Evolutionary conservation across 2,797 vertebrate species (phyloP), one percentile per base, ranked within the genome.

Genomic region (Sorex maritimensis): DNA sequence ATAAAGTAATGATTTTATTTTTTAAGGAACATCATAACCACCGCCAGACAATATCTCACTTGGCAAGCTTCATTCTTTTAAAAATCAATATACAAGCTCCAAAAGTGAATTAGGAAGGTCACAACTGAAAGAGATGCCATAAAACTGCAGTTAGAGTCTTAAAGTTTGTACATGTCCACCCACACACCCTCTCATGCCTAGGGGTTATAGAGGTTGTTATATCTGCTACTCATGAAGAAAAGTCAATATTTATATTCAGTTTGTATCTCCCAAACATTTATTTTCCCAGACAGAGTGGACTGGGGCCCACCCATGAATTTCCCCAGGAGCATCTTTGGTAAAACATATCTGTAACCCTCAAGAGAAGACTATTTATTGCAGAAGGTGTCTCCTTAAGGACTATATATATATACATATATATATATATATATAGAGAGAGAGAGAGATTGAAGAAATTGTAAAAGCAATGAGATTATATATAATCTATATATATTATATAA

Each of bases 241-340:
- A 44, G 83, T 5, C 28, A 97, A 82, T 96, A 92, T 96, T 97
- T 97, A 91, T 86, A 63, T 95, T 97, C 92, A 96, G 69, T n/a
- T 38, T 79, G 9, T 28, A 24, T 95, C 30, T 46, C 93, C 90
- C 84, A 41, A 77, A 92, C 15, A 67, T 84, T 78, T 95, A 89
- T 67, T 78, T 77, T 65, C 85, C 78, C 80, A 77, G 34, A 71
- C 75, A 26, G 3, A 77, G 61, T 0, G 0, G 6, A 88, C 96
- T 95, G 95, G 93, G 44, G 58, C 69, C 69, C 44, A 58, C 72
- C 69, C 44, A 58, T 81, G 91, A 94, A 96, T 83, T 94, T 97
- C 88, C 77, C 41, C 0, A 34, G 80, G 17, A 95, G 15, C 78
- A 95, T 93, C 93, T 93, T 88, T 92, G 30, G 21, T 93, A 90